These are phyloP conservation scores for Salarias fasciatus DNA, from an alignment of 2,797 vertebrate genomes.

Conservation along the genomic window DNA sequence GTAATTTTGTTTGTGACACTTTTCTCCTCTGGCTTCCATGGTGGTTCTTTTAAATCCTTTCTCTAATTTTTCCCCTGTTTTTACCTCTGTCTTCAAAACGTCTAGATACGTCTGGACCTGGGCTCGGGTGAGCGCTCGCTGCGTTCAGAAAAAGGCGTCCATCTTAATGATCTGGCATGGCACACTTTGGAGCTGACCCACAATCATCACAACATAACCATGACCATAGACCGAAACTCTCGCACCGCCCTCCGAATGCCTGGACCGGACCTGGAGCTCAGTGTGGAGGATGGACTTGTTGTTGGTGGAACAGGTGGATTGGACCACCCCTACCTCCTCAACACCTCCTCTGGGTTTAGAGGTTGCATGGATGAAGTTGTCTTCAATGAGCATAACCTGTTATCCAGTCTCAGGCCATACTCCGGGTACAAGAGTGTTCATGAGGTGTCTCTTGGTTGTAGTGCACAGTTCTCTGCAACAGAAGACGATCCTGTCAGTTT, in stretches of 20 bases:
- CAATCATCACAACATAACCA: slow-evolving; percentile 72
- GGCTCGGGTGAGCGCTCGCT: slow-evolving; percentile 82
- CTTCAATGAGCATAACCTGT: slow-evolving; percentile 87
- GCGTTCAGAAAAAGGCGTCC: slow-evolving; percentile 77
- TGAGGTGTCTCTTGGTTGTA: slow-evolving; percentile 90
- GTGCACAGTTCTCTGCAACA: slow-evolving; percentile 87
- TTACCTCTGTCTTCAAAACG: slow-evolving; percentile 2
- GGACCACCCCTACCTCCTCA: slow-evolving; percentile 74
- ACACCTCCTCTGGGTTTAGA: slow-evolving; percentile 75
- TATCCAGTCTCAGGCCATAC: slow-evolving; percentile 84
- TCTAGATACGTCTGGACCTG: slow-evolving; percentile 86
- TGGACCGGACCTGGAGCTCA: slow-evolving; percentile 81
- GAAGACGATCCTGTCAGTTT: slow-evolving; percentile 89
- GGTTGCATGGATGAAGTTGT: slow-evolving; percentile 88
- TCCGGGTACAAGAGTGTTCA: slow-evolving; percentile 85
- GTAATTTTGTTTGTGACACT: too few species aligned
- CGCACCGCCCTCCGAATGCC: slow-evolving; percentile 73
- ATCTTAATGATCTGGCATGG: slow-evolving; percentile 87
- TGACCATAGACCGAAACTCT: slow-evolving; percentile 84
- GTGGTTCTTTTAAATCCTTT: too few species aligned
- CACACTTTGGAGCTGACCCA: slow-evolving; percentile 85
- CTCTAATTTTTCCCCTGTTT: not conserved
- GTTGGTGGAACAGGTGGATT: slow-evolving; percentile 82
- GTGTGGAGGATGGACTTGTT: slow-evolving; percentile 84
- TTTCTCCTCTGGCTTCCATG: too few species aligned